Conservation (phyloP, 2,797 vertebrate species). For the Chaetodon trifasciatus region DNA sequence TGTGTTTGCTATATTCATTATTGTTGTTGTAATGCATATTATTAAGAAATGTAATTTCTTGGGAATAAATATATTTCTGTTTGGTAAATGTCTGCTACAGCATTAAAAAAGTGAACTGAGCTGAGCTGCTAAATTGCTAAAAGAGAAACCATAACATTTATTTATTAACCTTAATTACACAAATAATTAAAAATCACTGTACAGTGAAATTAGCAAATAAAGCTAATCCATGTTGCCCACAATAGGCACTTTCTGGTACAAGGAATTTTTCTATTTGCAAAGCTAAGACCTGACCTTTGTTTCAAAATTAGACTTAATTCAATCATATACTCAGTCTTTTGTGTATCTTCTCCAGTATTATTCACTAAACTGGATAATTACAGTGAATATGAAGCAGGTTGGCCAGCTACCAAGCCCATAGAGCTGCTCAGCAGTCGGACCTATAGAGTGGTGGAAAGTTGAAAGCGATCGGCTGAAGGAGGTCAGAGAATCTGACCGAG, state of each 20-base stretch:
- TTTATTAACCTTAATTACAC: slow-evolving; percentile 81
- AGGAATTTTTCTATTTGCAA: slow-evolving; percentile 70
- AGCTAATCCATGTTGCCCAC: slow-evolving; percentile 72
- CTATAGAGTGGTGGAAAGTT: slow-evolving; percentile 36
- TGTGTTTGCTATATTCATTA: slow-evolving; percentile 21
- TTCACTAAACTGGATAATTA: slow-evolving; percentile 84
- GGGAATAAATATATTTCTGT: slow-evolving; percentile 27
- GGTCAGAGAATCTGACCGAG: slow-evolving; percentile 44
- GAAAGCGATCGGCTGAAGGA: slow-evolving; percentile 23
- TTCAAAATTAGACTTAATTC: slow-evolving; percentile 74
- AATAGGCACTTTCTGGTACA: slow-evolving; percentile 73
- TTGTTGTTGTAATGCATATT: slow-evolving; percentile 12
- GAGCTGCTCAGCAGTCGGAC: slow-evolving; percentile 54
- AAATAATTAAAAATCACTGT: slow-evolving; percentile 84
- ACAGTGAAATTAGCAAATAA: slow-evolving; percentile 84
- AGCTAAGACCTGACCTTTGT: slow-evolving; percentile 75
- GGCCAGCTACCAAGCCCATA: slow-evolving; percentile 54
- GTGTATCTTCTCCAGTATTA: slow-evolving; percentile 67
- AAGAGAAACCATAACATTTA: slow-evolving; percentile 68
- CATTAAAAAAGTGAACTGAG: slow-evolving; percentile 32
- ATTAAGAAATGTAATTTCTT: slow-evolving; percentile 31
- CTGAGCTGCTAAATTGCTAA: slow-evolving; percentile 54
- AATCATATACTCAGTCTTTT: slow-evolving; percentile 68
- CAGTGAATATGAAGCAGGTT: slow-evolving; percentile 67
- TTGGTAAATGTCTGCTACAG: slow-evolving; percentile 19